phyloP scores from a whole-genome alignment of 2,113 vertebrate species.

The Plestiodon gilberti region DNA sequence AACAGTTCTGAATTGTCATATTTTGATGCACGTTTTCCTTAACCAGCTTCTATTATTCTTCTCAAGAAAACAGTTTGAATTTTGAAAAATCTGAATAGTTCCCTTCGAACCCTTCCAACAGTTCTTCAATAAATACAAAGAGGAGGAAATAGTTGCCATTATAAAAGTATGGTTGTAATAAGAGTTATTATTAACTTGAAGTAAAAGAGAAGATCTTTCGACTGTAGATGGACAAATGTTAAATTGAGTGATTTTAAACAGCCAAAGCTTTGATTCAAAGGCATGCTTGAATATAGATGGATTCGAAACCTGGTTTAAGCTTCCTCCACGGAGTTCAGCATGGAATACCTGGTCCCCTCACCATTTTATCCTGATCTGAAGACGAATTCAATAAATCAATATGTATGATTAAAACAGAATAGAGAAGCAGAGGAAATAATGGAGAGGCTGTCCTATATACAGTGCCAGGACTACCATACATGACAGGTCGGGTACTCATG shows the following conservation, averaged over 20 bases:
- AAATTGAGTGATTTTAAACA: background rate
- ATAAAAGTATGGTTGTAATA: conserved; percentile 5
- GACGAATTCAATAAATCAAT: no score
- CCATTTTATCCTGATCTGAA: no score
- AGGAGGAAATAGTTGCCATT: background rate
- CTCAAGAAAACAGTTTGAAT: conserved; percentile 22
- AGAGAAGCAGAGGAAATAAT: no score
- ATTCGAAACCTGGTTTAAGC: background rate
- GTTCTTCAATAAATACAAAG: background rate
- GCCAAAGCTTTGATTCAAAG: background rate
- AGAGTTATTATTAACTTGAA: background rate
- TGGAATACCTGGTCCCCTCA: no score
- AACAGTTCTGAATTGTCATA: conserved; percentile 34
- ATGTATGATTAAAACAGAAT: background rate
- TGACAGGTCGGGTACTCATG: no score
- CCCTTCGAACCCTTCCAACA: background rate
- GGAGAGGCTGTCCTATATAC: no score
- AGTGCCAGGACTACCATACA: no score
- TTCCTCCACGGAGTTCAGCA: no score
- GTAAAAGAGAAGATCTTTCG: background rate
- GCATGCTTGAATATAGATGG: background rate
- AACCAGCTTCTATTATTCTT: conserved; percentile 24
- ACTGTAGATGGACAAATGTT: background rate
- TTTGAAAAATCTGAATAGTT: conserved; percentile 10
- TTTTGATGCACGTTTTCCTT: background rate